Percentiles rank a stretch among this genome's conserved stretches.
These are phyloP conservation scores for Tichodroma muraria DNA, from an alignment of 2,113 vertebrate species.

Conservation along the genomic window DNA sequence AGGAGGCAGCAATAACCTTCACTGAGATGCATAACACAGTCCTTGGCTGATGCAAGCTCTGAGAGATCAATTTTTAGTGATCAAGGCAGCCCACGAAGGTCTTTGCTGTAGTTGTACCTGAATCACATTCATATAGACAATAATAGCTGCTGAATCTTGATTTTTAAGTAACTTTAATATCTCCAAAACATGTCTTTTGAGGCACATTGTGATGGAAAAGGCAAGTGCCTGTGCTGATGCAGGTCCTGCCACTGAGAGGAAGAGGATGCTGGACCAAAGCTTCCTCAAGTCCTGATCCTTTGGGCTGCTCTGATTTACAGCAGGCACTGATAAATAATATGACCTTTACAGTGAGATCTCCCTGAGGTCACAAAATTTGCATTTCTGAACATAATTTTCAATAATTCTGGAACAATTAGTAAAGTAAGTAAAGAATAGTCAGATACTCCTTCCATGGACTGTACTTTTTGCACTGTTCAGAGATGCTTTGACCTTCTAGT, in stretches of 20 bases:
- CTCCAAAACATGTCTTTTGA: background rate
- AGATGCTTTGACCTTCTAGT: constrained; percentile 68
- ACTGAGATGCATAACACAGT: background rate
- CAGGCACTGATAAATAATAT: background rate
- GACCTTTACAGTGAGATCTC: constrained; percentile 58
- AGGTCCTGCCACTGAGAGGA: background rate
- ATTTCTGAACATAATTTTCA: constrained; percentile 42
- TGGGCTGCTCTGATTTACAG: background rate
- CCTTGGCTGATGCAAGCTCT: background rate
- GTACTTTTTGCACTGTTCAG: constrained; percentile 28
- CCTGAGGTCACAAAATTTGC: constrained; percentile 6
- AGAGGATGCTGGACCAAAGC: background rate
- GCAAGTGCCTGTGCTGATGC: background rate
- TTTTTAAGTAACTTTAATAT: background rate
- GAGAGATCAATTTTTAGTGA: background rate
- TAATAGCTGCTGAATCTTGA: background rate
- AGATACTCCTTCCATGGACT: background rate
- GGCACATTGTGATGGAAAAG: background rate
- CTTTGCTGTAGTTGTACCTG: background rate
- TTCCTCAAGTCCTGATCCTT: background rate
- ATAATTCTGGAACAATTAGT: constrained; percentile 68
- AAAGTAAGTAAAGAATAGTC: constrained; percentile 50
- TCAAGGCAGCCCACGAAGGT: background rate
- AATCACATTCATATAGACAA: background rate
- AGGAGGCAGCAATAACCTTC: background rate